These are phyloP conservation scores for Leptopilina clavipes DNA, from an alignment of 1,140 invertebrate species.

Conservation along the genomic window DNA sequence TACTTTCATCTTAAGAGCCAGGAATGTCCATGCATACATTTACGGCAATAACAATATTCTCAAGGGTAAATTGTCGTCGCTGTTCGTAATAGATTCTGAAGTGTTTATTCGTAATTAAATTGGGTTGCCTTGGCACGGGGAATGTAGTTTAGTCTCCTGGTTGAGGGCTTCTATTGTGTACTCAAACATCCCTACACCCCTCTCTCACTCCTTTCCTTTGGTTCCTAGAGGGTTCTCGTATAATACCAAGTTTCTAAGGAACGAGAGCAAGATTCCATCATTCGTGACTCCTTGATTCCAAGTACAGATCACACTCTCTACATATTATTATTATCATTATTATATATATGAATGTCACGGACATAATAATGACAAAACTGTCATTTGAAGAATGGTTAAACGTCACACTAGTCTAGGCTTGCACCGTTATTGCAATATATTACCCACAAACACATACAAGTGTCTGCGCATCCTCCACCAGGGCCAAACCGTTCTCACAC, in stretches of 20 bases:
- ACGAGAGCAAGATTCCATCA: constrained; percentile 53
- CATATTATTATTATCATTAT: too few relatives aligned
- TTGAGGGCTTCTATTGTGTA: constrained; percentile 31
- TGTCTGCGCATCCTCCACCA: constrained; percentile 49
- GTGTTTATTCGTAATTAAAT: constrained; percentile 46
- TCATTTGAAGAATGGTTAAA: constrained; percentile 54
- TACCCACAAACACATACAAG: constrained; percentile 41
- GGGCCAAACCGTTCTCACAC: constrained; percentile 57
- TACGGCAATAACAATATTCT: constrained; percentile 30
- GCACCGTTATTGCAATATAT: constrained; percentile 58
- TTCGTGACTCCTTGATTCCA: constrained; percentile 48
- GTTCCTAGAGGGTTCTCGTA: constrained; percentile 40
- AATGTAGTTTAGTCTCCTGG: constrained; percentile 29
- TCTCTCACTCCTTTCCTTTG: not conserved
- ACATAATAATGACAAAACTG: constrained; percentile 59
- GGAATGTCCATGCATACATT: constrained; percentile 22
- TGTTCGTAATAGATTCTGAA: constrained; percentile 29
- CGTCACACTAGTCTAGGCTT: constrained; percentile 46
- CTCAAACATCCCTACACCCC: not conserved
- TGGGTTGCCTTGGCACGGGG: constrained; percentile 24
- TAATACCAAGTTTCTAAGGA: constrained; percentile 45
- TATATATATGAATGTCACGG: constrained; percentile 41
- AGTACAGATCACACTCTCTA: constrained; percentile 44
- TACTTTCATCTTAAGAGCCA: not conserved
- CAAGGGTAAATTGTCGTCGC: constrained; percentile 30